Evolutionary conservation across 1,140 invertebrate genomes (phyloP).

Genomic region (Drosophila fuyamai): DNA sequence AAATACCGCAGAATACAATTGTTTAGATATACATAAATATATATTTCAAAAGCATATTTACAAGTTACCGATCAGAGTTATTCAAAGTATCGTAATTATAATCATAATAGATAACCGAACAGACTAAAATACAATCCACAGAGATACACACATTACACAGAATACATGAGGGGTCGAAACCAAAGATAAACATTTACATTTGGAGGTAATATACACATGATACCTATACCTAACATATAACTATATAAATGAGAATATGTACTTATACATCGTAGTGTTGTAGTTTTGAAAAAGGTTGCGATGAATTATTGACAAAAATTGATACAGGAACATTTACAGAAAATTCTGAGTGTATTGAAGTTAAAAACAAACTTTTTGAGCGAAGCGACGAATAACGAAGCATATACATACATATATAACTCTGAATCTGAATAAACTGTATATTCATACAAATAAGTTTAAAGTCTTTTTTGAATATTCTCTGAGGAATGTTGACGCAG

Average conservation of each 20-base stretch:
- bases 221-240: conserved; percentile 45
- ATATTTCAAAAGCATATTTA: conserved; percentile 71
- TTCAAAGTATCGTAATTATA: conserved; percentile 64
- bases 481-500: conserved; percentile 31
- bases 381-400: conserved; percentile 60
- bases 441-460: conserved; percentile 74
- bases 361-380: conserved; percentile 58
- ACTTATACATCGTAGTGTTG: conserved; percentile 76
- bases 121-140: conserved; percentile 36
- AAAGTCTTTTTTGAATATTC: conserved; percentile 35
- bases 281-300: conserved; percentile 65
- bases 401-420: conserved; percentile 62
- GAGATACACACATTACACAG: conserved; percentile 31
- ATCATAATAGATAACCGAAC: conserved; percentile 53
- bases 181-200: conserved; percentile 75
- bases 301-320: conserved; percentile 69
- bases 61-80: conserved; percentile 74
- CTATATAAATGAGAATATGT: conserved; percentile 58
- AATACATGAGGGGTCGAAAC: conserved; percentile 49
- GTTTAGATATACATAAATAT: conserved; percentile 55
- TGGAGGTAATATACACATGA: conserved; percentile 63
- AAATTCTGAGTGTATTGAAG: conserved; percentile 79
- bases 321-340: conserved; percentile 82
- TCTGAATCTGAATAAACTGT: conserved; percentile 76
- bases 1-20: conserved; percentile 44